A percentile compares a stretch with the other conserved stretches of the same genome.
Conservation (phyloP, 2,797 vertebrate genomes). For the Falco berigora region DNA sequence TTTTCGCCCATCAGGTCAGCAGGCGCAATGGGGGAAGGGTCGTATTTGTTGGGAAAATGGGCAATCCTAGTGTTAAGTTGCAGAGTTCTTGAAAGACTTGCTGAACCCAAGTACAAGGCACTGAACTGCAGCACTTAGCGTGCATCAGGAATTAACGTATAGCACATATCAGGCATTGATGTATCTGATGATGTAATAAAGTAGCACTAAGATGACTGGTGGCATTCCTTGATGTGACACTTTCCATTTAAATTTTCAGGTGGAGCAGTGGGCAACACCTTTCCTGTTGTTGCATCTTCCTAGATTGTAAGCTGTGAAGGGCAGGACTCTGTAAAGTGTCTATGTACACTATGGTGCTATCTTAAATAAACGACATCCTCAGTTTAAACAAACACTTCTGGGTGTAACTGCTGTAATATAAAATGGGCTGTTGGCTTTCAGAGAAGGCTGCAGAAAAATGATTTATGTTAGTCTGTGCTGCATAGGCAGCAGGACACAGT, state of each 20-base stretch:
- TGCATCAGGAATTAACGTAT: not conserved
- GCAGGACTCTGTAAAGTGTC: not conserved
- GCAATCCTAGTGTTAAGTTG: not conserved
- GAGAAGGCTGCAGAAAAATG: not conserved
- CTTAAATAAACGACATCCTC: not conserved
- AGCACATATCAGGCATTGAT: not conserved
- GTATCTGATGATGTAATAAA: not conserved
- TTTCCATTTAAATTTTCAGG: not conserved
- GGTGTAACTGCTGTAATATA: not conserved
- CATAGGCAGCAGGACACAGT: not conserved
- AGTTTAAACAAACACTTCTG: not conserved
- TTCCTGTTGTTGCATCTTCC: not conserved
- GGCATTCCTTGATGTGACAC: not conserved
- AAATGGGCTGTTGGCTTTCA: not conserved
- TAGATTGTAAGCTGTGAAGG: not conserved
- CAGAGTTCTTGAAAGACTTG: not conserved
- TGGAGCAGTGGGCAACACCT: not conserved
- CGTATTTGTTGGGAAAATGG: not conserved
- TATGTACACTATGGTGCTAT: not conserved
- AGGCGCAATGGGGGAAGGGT: rapidly evolving
- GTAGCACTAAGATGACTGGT: not conserved
- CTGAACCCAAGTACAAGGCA: not conserved
- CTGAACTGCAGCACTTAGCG: not conserved
- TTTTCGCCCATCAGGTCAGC: not conserved
- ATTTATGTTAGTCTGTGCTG: not conserved